Conservation (phyloP, 2,888 invertebrate species). For the Nomada fucata region DNA sequence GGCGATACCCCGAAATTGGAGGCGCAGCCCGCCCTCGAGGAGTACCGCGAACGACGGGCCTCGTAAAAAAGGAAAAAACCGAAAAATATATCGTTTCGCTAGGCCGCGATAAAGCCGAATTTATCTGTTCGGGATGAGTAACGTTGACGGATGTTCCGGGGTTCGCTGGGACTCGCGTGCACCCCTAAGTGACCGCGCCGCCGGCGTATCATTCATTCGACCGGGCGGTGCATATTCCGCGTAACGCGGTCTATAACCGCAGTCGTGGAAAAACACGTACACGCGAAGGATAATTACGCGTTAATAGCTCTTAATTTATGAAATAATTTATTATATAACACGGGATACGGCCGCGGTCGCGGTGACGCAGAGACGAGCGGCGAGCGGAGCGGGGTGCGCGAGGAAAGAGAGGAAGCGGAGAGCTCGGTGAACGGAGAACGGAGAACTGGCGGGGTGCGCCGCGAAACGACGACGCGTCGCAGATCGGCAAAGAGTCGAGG, state of each 20-base stretch:
- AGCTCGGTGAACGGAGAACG: neutral
- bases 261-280: slow-evolving; percentile 76
- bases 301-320: slow-evolving; percentile 79
- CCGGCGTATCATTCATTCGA: slow-evolving; percentile 62
- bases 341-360: slow-evolving; percentile 45
- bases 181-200: slow-evolving; percentile 61
- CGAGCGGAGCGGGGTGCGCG: slow-evolving; percentile 21
- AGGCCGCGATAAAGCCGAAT: slow-evolving; percentile 52
- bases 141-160: slow-evolving; percentile 58
- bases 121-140: slow-evolving; percentile 56
- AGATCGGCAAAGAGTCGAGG: neutral
- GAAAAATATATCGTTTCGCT: slow-evolving; percentile 22
- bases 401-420: slow-evolving; percentile 21
- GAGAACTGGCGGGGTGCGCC: neutral
- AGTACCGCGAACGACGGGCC: slow-evolving; percentile 4
- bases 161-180: slow-evolving; percentile 26
- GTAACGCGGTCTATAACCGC: slow-evolving; percentile 70
- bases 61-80: neutral
- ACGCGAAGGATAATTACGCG: slow-evolving; percentile 75
- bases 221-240: slow-evolving; percentile 62
- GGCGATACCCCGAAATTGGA: neutral
- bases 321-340: slow-evolving; percentile 79
- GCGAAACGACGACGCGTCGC: neutral
- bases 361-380: slow-evolving; percentile 42
- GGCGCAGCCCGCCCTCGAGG: slow-evolving; percentile 5